Evolutionary conservation across 2,797 vertebrate species (phyloP), one percentile per base, ranked within the genome.

Genomic region (Sylvia borin): DNA sequence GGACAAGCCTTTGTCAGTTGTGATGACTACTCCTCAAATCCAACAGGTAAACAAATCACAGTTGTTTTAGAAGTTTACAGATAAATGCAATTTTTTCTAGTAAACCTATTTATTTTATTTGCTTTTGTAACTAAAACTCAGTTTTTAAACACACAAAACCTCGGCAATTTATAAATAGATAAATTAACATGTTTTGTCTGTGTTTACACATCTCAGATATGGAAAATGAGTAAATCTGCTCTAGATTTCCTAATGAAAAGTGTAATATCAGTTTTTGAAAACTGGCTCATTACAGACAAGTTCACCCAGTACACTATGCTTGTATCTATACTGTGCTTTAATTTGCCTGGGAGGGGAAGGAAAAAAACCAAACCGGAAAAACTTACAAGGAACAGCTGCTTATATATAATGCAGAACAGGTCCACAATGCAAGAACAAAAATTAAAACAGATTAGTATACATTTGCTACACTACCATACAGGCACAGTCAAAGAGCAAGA

Each of bases 361-460:
- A 58, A 85, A 43, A 42, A 42, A 83, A 73, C 38, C 26, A 55
- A 71, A 42, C 65, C 19, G 19, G 11, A 57, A 70, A 86, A 91
- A 98, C 98, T 98, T 98, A 98, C 97, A 96, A 92, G 97, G 96
- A 96, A 98, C 94, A 88, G 97, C 97, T 97, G 97, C 67, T 85
- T 73, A 84, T 83, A 91, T 87, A 91, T 81, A 85, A 92, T 92
- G 94, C 86, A 97, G 97, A 94, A 96, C 86, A 96, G 96, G 95
- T 97, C 97, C 98, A 96, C 71, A 97, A 81, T 88, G 96, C 91
- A 97, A 93, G 95, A 94, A 97, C 92, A 97, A 83, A 97, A 97
- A 97, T 92, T 95, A 92, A 88, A 97, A 97, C 36, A 97, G 53
- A 90, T 97, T 98, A 98, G 97, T 97, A 77, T 73, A 93, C 78